These are phyloP conservation scores for Tachypleus tridentatus DNA, from an alignment of 1,140 invertebrate genomes.

Conservation along the genomic window DNA sequence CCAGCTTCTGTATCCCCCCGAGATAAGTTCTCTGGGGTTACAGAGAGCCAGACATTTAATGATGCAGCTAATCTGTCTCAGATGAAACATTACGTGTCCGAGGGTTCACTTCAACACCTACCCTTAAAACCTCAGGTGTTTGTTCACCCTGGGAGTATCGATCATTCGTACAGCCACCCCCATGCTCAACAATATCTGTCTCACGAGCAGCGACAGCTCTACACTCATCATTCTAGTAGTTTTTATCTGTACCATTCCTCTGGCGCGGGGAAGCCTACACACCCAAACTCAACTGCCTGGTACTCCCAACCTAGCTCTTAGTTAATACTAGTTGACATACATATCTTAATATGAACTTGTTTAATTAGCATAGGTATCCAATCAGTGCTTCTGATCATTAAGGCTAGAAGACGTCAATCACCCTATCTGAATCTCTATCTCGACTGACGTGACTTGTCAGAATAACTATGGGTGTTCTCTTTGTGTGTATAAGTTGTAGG, in stretches of 20 bases:
- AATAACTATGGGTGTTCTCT: too few relatives aligned
- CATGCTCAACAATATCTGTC: not conserved
- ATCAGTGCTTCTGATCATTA: too few relatives aligned
- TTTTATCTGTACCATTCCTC: not conserved
- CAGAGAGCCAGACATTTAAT: slow-evolving; percentile 38
- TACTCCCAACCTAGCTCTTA: too few relatives aligned
- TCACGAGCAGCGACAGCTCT: not conserved
- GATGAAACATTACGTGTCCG: slow-evolving; percentile 12
- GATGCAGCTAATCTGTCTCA: slow-evolving; percentile 16
- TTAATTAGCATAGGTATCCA: too few relatives aligned
- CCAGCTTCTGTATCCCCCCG: slow-evolving; percentile 86
- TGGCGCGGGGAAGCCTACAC: not conserved
- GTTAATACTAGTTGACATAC: too few relatives aligned
- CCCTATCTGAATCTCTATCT: too few relatives aligned
- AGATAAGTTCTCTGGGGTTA: slow-evolving; percentile 51
- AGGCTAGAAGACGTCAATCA: too few relatives aligned
- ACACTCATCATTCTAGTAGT: slow-evolving; percentile 1
- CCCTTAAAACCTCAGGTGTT: slow-evolving; percentile 67
- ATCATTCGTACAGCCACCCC: not conserved
- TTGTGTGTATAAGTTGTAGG: too few relatives aligned
- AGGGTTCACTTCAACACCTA: slow-evolving; percentile 40
- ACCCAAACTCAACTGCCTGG: not conserved
- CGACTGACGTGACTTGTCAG: too few relatives aligned
- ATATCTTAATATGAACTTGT: too few relatives aligned
- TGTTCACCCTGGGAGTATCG: slow-evolving; percentile 15